Conservation (phyloP, 2,888 invertebrate genomes). For the Lepidocyrtoides sp. region DNA sequence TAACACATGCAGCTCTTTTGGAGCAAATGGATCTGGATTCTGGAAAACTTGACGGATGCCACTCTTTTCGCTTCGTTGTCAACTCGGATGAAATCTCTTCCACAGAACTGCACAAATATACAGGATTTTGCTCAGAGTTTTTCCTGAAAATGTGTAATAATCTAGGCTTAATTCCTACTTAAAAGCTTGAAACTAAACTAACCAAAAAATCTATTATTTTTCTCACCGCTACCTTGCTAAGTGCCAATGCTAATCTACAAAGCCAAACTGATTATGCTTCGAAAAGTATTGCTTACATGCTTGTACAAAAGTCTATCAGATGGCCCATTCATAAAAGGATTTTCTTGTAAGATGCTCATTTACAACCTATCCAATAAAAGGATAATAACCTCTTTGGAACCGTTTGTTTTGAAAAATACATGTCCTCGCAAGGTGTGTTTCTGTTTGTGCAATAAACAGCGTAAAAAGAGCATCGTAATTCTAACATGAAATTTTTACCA, state of each 20-base stretch:
- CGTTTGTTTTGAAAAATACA: not conserved
- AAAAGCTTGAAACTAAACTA: constrained; percentile 39
- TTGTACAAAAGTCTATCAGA: not conserved
- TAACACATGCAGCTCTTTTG: not conserved
- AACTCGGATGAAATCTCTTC: constrained; percentile 33
- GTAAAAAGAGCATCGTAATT: not conserved
- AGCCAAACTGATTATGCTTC: constrained; percentile 66
- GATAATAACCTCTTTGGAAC: not conserved
- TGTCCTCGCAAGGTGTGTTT: too few species aligned
- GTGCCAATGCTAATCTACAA: constrained; percentile 31
- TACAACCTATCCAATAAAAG: constrained; percentile 21
- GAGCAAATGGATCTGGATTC: not conserved
- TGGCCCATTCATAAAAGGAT: constrained; percentile 15
- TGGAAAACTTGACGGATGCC: constrained; percentile 40
- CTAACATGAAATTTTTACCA: not conserved
- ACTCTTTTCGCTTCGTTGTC: constrained; percentile 59
- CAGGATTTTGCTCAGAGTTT: not conserved
- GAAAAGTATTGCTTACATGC: constrained; percentile 41
- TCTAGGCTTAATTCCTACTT: constrained; percentile 66
- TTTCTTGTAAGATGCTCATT: constrained; percentile 29
- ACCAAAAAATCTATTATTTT: constrained; percentile 7
- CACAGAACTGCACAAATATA: constrained; percentile 12
- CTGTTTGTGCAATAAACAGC: not conserved
- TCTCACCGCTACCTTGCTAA: not conserved
- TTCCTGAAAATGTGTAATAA: constrained; percentile 68